Base-by-base conservation (phyloP, 2,113 vertebrate genomes). In the Mus musculus region DNA sequence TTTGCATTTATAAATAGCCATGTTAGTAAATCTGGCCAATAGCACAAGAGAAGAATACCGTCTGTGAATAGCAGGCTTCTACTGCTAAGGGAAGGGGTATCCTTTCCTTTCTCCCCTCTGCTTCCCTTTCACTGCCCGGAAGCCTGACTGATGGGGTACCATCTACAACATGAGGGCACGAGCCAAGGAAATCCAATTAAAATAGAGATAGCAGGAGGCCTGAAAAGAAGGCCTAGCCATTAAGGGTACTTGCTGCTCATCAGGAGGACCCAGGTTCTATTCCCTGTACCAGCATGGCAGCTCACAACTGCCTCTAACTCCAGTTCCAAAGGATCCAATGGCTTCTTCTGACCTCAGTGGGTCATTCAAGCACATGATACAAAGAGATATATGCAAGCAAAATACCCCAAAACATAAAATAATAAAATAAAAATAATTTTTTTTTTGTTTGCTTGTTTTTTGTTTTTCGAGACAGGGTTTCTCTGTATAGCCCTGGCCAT, bases 81-180 rank as follows among this genome's bases (percentile, higher is more conserved):
- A 24, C 39, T 7, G 36, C 69, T 81, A 54, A 81, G 69, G 54
- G 49, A 39, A 33, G 20, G 2, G 33, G 56, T 2, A 8, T 12
- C 30, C 24, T 69, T 93, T 77, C 33, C 72, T 77, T 93, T 22
- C n/a, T 20, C 46, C 9, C 84, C 14, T 52, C 28, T 86, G 63
- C 49, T 69, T 17, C 42, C 67, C 42, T 87, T 94, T 78, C 52
- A 36, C 71, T 91, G n/a, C 19, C 71, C 77, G 13, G 81, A 78
- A 93, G 65, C 46, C 69, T 75, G 63, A 59, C 20, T 3, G 1
- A 39, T 33, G 14, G 77, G 36, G 6, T 1, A 78, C 16, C n/a
- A 65, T 73, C 63, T n/a, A 90, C 46, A 93, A 88, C 72, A 59
- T 88, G 54, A 90, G 52, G 59, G 78, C 77, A 90, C 52, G n/a